A percentile compares a stretch with the other conserved stretches of the same genome.
These are phyloP conservation scores for Rhizoglyphus robini DNA, from an alignment of 1,140 invertebrate genomes.

Conservation along the genomic window DNA sequence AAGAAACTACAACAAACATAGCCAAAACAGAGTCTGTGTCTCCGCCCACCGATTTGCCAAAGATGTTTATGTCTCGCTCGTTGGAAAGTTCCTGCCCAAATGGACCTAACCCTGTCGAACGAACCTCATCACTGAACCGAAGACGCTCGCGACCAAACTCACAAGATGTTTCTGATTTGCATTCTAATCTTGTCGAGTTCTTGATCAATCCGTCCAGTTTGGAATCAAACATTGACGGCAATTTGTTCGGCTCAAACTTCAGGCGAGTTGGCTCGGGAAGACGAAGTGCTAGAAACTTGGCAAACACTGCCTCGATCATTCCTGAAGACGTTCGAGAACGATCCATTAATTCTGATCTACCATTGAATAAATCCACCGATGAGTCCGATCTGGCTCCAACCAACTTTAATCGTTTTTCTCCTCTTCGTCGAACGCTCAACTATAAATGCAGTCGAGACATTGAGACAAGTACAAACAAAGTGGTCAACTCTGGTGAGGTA, in stretches of 20 bases:
- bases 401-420: constrained; percentile 18
- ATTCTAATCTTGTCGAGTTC: constrained; percentile 1
- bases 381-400: background rate
- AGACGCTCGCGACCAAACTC: background rate
- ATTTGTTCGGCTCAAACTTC: background rate
- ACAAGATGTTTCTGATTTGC: background rate
- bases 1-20: background rate
- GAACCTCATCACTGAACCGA: background rate
- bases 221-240: constrained; percentile 4
- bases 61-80: constrained; percentile 3
- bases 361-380: background rate
- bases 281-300: background rate
- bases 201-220: background rate
- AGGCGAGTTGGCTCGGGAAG: background rate
- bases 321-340: constrained; percentile 6
- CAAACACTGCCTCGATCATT: background rate
- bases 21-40: background rate
- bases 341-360: background rate
- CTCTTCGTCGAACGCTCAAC: constrained; percentile 6
- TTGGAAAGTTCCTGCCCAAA: background rate
- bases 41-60: background rate
- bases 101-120: background rate
- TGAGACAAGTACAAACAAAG: too few relatives aligned
- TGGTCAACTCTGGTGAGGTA: too few relatives aligned
- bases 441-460: background rate